phyloP scores from a whole-genome alignment of 1,140 invertebrate genomes.

The Drosophila orosa region DNA sequence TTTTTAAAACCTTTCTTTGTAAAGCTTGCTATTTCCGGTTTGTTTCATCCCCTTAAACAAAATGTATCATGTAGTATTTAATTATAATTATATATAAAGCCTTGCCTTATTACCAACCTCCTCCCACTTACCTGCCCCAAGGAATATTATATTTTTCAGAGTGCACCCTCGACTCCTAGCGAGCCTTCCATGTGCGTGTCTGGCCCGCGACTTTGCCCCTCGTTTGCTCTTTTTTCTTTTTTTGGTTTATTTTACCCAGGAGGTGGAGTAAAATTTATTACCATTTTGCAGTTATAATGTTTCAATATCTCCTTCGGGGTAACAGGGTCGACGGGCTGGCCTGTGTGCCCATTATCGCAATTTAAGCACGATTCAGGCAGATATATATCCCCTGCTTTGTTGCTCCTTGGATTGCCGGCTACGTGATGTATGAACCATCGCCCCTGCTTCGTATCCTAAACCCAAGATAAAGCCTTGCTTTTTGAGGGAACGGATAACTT shows the following conservation, averaged over 20 bases:
- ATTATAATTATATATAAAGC: neutral
- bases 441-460: neutral
- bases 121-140: neutral
- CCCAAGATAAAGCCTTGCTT: slow-evolving; percentile 19
- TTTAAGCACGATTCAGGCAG: slow-evolving; percentile 68
- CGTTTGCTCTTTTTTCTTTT: slow-evolving; percentile 7
- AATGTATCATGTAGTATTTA: neutral
- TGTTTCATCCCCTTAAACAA: neutral
- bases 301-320: slow-evolving; percentile 66
- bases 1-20: neutral
- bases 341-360: slow-evolving; percentile 71
- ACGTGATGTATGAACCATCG: slow-evolving; percentile 58
- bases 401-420: slow-evolving; percentile 34
- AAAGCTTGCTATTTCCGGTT: neutral
- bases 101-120: neutral
- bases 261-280: slow-evolving; percentile 70
- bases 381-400: slow-evolving; percentile 44
- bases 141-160: slow-evolving; percentile 19
- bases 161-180: slow-evolving; percentile 14
- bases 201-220: slow-evolving; percentile 32
- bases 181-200: slow-evolving; percentile 51
- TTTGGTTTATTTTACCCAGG: slow-evolving; percentile 27
- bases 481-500: slow-evolving; percentile 22
- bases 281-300: slow-evolving; percentile 82
- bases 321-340: slow-evolving; percentile 17